Conservation (phyloP, 2,113 vertebrate species). For the Illadopsis cleaveri region DNA sequence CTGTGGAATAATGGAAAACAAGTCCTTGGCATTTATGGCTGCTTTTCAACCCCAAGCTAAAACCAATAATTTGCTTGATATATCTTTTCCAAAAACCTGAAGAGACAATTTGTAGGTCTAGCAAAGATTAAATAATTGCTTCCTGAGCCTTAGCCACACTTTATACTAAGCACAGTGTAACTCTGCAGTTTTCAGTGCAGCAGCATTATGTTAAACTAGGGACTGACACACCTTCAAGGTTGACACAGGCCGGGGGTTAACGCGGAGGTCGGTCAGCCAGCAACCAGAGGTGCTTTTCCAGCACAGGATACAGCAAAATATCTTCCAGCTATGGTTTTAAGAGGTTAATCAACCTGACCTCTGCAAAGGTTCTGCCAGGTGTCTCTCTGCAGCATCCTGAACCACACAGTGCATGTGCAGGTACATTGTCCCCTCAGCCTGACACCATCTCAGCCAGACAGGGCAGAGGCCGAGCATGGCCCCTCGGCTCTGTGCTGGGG, state of each 20-base stretch:
- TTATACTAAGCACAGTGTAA: not conserved
- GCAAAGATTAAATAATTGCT: not conserved
- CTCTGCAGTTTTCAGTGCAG: not conserved
- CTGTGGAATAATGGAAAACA: not conserved
- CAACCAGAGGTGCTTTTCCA: not conserved
- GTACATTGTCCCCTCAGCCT: not conserved
- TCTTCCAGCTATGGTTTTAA: not conserved
- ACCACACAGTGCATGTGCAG: not conserved
- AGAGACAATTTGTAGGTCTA: not conserved
- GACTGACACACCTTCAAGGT: not conserved
- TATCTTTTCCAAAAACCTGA: not conserved
- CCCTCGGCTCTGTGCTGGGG: constrained; percentile 1
- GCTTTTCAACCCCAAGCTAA: not conserved
- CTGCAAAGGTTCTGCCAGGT: not conserved
- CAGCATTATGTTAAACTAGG: not conserved
- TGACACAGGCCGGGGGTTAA: not conserved
- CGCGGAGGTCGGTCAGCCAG: not conserved
- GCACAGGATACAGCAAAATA: not conserved
- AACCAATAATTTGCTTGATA: not conserved
- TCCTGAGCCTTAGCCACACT: not conserved
- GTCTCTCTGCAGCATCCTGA: not conserved
- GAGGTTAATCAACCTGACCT: not conserved
- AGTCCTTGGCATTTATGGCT: not conserved
- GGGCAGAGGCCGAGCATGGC: constrained; percentile 2
- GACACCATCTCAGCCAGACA: constrained; percentile 22